These are phyloP conservation scores for Drosophila willistoni DNA, from an alignment of 1,140 invertebrate species.

Conservation along the genomic window DNA sequence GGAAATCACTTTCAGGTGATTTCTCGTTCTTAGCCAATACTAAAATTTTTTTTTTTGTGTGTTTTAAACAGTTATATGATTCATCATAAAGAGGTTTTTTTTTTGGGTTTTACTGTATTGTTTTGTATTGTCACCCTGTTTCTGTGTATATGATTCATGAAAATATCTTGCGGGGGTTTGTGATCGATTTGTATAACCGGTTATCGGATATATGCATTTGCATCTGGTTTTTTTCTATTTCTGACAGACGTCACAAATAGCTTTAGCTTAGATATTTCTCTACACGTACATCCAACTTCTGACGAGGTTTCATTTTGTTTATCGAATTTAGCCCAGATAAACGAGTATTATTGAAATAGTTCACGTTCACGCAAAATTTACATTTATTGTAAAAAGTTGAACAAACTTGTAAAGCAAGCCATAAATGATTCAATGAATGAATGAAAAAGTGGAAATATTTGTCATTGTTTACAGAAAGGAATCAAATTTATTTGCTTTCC, in stretches of 20 bases:
- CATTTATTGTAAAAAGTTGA: slow-evolving; percentile 10
- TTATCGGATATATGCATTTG: slow-evolving; percentile 36
- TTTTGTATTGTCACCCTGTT: background rate
- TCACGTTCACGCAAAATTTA: slow-evolving; percentile 26
- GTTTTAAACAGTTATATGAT: slow-evolving; percentile 21
- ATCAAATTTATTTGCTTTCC: background rate
- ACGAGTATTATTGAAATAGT: background rate
- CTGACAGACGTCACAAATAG: slow-evolving; percentile 12
- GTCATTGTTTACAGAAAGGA: background rate
- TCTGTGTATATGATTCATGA: slow-evolving; percentile 40
- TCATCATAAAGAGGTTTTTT: slow-evolving; percentile 14
- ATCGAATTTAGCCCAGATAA: background rate
- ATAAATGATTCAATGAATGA: background rate
- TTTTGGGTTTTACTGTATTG: slow-evolving; percentile 18
- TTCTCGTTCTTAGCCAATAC: slow-evolving; percentile 1
- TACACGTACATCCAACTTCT: background rate
- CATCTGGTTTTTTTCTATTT: slow-evolving; percentile 25
- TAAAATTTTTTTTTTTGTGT: background rate
- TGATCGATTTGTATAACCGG: slow-evolving; percentile 31
- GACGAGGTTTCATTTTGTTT: background rate
- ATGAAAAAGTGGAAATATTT: slow-evolving; percentile 1
- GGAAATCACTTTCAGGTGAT: slow-evolving; percentile 8
- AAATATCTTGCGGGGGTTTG: slow-evolving; percentile 25
- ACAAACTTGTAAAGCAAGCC: background rate
- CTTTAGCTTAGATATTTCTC: slow-evolving; percentile 26